Base-by-base conservation (phyloP, 2,113 vertebrate genomes). In the Marmota monax region DNA sequence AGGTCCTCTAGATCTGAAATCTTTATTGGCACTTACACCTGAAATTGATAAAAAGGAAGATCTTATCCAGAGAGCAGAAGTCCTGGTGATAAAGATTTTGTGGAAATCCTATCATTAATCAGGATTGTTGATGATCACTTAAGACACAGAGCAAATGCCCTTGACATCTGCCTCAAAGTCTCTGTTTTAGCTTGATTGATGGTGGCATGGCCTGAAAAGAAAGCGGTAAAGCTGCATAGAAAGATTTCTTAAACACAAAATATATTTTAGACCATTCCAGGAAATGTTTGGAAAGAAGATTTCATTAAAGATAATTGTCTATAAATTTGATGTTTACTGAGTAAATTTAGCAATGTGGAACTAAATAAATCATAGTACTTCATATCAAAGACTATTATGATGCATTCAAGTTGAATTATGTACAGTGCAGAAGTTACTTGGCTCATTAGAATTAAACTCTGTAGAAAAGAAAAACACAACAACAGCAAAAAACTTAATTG, bases 381-480 rank as follows among this genome's bases (percentile, higher is more conserved):
- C 16, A 76, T 25, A 84, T 80, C n/a, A 63, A 42, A 91, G 82
- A 93, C 72, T 78, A 70, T 91, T 95, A 48, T 34, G 63, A 79
- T 25, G 48, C 48, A 77, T 76, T 93, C 48, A 72, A 10, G 67
- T 80, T 93, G 88, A 95, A 86, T 90, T 96, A 79, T 56, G 6
- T 72, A 73, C 37, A 88, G 27, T 80, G 37, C 48, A 79, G 42
- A 92, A 80, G 45, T 79, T 67, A 93, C 70, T 90, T 96, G 22
- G 48, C 72, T 96, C 63, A 20, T 96, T 87, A 84, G 63, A 83
- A 72, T 79, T 93, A 79, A 92, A 32, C 84, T 95, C 69, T 93
- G 29, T 85, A 25, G 48, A 67, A 90, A 96, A 95, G 77, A 65
- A 93, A 72, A 90, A 48, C 79, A 34, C 4, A 42, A 65, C 67